phyloP scores from a whole-genome alignment of 2,113 vertebrate genomes.

The Garra rufa region DNA sequence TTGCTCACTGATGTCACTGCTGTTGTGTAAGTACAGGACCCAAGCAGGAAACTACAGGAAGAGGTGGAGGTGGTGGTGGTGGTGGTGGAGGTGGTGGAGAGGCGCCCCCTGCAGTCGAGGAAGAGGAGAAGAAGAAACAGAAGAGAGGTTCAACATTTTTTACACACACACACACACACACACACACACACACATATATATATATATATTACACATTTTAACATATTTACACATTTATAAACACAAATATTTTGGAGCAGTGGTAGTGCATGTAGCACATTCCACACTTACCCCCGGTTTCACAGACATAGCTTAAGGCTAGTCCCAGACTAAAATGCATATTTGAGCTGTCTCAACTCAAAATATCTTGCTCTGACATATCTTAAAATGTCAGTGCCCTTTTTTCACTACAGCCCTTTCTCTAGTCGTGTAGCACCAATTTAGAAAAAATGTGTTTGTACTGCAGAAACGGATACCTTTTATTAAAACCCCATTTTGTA shows the following conservation, averaged over 20 bases:
- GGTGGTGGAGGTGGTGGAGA: conserved; percentile 76
- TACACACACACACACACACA: too few species aligned
- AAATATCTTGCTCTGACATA: too few species aligned
- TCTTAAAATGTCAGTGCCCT: too few species aligned
- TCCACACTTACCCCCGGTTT: too few species aligned
- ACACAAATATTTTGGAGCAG: neutral
- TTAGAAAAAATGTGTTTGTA: neutral
- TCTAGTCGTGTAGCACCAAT: neutral
- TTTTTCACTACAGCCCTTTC: too few species aligned
- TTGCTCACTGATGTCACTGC: neutral
- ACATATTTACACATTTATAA: neutral
- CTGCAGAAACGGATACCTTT: neutral
- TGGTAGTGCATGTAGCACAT: neutral
- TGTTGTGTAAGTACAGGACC: conserved; percentile 81
- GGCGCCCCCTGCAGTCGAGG: conserved; percentile 84
- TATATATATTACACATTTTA: too few species aligned
- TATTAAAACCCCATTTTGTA: neutral
- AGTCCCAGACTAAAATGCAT: too few species aligned
- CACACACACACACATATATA: too few species aligned
- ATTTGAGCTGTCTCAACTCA: too few species aligned
- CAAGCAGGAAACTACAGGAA: conserved; percentile 85
- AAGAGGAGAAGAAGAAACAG: conserved; percentile 99
- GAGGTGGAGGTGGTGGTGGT: conserved; percentile 77
- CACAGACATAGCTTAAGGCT: too few species aligned
- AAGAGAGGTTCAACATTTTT: conserved; percentile 85